Conservation (phyloP, 2,797 vertebrate species). For the Cirrhinus mrigala region DNA sequence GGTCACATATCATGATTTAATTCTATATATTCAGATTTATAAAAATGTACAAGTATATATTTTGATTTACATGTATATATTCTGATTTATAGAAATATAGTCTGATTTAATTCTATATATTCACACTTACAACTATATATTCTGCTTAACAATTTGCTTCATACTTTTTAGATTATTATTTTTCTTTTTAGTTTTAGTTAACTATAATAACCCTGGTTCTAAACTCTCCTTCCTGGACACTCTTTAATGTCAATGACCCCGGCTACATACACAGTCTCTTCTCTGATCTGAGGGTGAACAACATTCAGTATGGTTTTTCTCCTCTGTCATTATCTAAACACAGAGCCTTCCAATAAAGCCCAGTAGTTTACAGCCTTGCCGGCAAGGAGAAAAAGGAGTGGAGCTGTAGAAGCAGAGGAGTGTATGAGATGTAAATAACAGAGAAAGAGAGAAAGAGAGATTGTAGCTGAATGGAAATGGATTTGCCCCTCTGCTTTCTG, state of each 20-base stretch:
- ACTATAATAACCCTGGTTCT: background rate
- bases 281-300: conserved; percentile 12
- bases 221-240: too few relatives aligned
- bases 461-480: conserved; percentile 51
- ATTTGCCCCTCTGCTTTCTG: conserved; percentile 57
- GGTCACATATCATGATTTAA: too few relatives aligned
- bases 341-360: conserved; percentile 28
- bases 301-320: conserved; percentile 3
- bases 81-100: too few relatives aligned
- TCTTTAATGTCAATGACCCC: background rate
- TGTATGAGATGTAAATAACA: conserved; percentile 1
- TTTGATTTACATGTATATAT: too few relatives aligned
- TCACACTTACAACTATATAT: too few relatives aligned
- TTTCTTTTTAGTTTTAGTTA: background rate
- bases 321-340: conserved; percentile 29
- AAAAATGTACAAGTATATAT: too few relatives aligned
- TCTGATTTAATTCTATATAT: too few relatives aligned
- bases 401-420: background rate
- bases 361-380: conserved; percentile 24
- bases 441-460: conserved; percentile 5
- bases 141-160: too few relatives aligned
- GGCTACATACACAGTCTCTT: conserved; percentile 20
- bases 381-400: background rate
- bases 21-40: too few relatives aligned
- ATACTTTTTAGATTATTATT: too few relatives aligned